These are phyloP conservation scores for Trichonephila clavipes DNA, from an alignment of 1,140 invertebrate species.

Conservation along the genomic window DNA sequence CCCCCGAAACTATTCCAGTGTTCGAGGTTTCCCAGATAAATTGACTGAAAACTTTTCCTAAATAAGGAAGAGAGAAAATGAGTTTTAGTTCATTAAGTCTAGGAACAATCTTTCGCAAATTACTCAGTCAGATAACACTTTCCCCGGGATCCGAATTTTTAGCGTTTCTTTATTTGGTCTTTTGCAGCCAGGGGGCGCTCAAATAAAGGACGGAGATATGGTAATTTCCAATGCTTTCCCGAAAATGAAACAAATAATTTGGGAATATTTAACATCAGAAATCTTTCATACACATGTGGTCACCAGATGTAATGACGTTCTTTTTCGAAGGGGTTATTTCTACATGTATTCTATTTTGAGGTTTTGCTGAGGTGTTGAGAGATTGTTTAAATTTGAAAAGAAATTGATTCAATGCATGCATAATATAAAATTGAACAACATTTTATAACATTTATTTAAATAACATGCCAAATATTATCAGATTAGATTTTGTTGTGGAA, in stretches of 20 bases:
- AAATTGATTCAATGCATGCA: too few relatives aligned
- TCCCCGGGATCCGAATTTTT: neutral
- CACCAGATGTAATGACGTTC: too few relatives aligned
- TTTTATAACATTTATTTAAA: too few relatives aligned
- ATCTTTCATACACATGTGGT: too few relatives aligned
- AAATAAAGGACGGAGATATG: neutral
- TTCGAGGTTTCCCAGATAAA: conserved; percentile 1
- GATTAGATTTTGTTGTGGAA: too few relatives aligned
- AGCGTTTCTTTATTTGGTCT: neutral
- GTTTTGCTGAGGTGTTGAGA: too few relatives aligned
- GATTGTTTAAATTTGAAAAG: too few relatives aligned
- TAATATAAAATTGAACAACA: too few relatives aligned
- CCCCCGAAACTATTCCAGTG: neutral
- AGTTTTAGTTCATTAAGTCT: conserved; percentile 17
- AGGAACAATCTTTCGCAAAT: neutral
- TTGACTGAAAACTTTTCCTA: conserved; percentile 18
- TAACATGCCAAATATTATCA: too few relatives aligned
- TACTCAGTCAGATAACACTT: conserved; percentile 8
- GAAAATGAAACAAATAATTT: neutral
- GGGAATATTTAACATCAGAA: neutral
- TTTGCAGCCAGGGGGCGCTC: neutral
- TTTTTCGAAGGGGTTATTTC: too few relatives aligned
- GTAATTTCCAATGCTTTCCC: neutral
- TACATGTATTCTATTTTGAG: too few relatives aligned
- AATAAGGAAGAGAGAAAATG: neutral